Base-by-base conservation (phyloP, 2,888 invertebrate species). In the Rapana venosa region DNA sequence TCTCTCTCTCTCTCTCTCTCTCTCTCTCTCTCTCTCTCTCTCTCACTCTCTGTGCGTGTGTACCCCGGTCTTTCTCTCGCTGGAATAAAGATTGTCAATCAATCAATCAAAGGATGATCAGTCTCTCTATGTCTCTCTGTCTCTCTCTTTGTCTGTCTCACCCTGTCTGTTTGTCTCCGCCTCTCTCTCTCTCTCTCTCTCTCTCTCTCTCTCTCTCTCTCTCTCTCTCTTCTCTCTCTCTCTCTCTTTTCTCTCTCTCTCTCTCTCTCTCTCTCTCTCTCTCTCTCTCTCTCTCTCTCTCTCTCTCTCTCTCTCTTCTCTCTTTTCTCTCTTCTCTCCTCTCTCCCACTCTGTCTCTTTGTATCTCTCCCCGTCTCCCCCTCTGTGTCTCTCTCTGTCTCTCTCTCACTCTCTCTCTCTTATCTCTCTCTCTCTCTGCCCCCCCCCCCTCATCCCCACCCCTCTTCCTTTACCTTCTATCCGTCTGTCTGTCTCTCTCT, bases 321-420 rank as follows among this genome's bases (percentile, higher is more conserved):
- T 22, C 36, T 83, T n/a, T n/a, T 47, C 36, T 83, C 83, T 83
- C 83, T 83, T 32, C 32, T n/a, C 32, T 32, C 26, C 83, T 83
- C 83, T 35, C 36, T 83, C 83, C 32, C 83, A 30, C 83, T 83
- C 83, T 83, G 32, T 83, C 47, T 17, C 70, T 70, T 8, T 22
- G 8, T 70, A 8, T 70, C 70, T 70, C 20, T 70, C 22, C 2
- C 17, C 26, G 26, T 70, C 70, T 70, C 5, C 26, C 17, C 26
- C 8, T 6, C 70, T 5, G 0, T 6, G 22, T 5, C 70, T 70
- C 70, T 5, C 70, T 70, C 70, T 5, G 22, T 5, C 70, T 70
- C 70, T 70, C 22, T 20, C 0, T 61, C 17, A 20, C 5, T 61
- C 17, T n/a, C n/a, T n/a, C n/a, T n/a, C n/a, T n/a, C n/a, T n/a